Evolutionary conservation across 2,888 invertebrate species (phyloP).

Genomic region (Hydroisotoma schaefferi): DNA sequence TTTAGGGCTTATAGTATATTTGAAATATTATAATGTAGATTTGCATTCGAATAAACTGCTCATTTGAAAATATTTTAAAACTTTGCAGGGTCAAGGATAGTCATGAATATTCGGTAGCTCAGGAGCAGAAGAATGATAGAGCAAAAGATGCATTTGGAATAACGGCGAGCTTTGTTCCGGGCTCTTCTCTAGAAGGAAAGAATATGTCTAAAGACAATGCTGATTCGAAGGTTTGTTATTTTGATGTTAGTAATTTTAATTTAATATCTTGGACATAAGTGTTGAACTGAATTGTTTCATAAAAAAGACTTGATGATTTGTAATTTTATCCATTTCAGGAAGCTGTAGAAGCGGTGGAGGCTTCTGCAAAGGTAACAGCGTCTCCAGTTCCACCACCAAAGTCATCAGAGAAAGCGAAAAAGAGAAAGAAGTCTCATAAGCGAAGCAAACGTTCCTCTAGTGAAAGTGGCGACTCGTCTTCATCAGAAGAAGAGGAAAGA

Average conservation of each 20-base stretch:
- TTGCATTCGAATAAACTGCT: not conserved
- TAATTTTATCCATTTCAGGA: not conserved
- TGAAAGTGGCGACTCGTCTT: constrained; percentile 40
- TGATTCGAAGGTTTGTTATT: constrained; percentile 9
- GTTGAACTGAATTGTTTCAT: not conserved
- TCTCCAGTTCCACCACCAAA: not conserved
- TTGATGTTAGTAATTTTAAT: too few relatives aligned
- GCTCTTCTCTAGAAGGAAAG: constrained; percentile 52
- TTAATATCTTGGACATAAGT: too few relatives aligned
- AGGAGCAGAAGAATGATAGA: constrained; percentile 90
- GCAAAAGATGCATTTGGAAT: constrained; percentile 93
- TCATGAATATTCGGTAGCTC: constrained; percentile 93
- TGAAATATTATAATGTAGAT: not conserved
- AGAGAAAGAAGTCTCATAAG: constrained; percentile 42
- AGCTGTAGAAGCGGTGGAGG: not conserved
- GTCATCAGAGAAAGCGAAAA: constrained; percentile 21
- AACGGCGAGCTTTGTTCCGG: constrained; percentile 88
- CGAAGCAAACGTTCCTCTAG: constrained; percentile 36
- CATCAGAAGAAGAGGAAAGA: constrained; percentile 43
- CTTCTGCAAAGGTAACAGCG: not conserved
- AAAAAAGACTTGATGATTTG: not conserved
- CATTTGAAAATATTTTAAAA: too few relatives aligned
- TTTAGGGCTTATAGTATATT: too few relatives aligned
- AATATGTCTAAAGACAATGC: constrained; percentile 7
- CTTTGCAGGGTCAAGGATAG: constrained; percentile 84